phyloP scores from a whole-genome alignment of 2,888 invertebrate species.

The Oxystoma pomonae region DNA sequence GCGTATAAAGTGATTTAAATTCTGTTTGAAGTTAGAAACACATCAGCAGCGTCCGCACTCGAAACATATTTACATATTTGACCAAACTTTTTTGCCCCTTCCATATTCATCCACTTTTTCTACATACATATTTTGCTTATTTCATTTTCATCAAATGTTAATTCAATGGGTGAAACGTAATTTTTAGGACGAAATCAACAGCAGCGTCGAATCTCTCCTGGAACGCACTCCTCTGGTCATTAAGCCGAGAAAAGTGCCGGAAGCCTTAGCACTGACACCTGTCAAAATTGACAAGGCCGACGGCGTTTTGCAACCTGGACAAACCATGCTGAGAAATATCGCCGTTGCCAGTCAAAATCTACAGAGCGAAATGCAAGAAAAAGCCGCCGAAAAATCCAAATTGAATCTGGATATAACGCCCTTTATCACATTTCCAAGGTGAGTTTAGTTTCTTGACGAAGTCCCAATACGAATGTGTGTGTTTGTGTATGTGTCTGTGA shows the following conservation, averaged over 20 bases:
- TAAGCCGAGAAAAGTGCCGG: slow-evolving; percentile 60
- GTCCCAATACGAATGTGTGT: too few species aligned
- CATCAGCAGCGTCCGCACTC: too few species aligned
- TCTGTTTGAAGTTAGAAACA: too few species aligned
- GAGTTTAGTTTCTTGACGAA: too few species aligned
- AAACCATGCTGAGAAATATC: slow-evolving; percentile 22
- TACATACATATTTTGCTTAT: slow-evolving; percentile 3
- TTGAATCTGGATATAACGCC: slow-evolving; percentile 42
- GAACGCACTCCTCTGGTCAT: slow-evolving; percentile 71
- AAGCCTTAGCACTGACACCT: slow-evolving; percentile 45
- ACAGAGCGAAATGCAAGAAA: not conserved
- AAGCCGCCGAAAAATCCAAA: slow-evolving; percentile 21
- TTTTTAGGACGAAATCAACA: slow-evolving; percentile 65
- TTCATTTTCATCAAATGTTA: slow-evolving; percentile 1
- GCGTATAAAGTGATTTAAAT: too few species aligned
- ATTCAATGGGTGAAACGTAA: not conserved
- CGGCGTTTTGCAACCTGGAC: slow-evolving; percentile 1
- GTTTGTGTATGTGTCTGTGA: too few species aligned
- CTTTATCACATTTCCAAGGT: slow-evolving; percentile 39
- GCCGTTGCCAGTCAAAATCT: slow-evolving; percentile 15
- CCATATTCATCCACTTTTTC: too few species aligned
- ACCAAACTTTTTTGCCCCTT: too few species aligned
- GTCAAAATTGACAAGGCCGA: slow-evolving; percentile 13
- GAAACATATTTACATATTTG: too few species aligned
- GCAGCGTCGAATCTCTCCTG: slow-evolving; percentile 68